Evolutionary conservation across 2,113 vertebrate species (phyloP), one percentile per base, ranked within the genome.

Genomic region (Notothenia rossii): DNA sequence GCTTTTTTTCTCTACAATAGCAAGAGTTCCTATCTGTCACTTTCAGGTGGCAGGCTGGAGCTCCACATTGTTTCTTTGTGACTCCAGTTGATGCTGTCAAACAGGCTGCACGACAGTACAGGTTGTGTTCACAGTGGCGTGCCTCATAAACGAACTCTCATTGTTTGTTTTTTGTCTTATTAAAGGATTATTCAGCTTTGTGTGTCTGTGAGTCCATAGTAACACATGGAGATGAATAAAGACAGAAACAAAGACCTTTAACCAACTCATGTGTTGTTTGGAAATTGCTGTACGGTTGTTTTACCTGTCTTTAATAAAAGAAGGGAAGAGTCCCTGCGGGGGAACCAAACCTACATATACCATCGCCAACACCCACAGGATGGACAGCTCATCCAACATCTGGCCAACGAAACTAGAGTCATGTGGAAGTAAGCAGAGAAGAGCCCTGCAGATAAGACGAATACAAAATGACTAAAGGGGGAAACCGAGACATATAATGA

Each of bases 361-460:
- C 3, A 92, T 62, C 1, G 96, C 95, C 90, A 99, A 72, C 0
- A 97, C 88, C 98, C 98, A 99, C 60, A 99, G 92, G 90, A 99
- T 99, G 29, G 98, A 95, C 62, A 99, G 88, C 82, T 99, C 98
- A 0, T 99, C 98, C 88, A 99, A 79, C 91, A 99, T 94, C 90
- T 99, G 98, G 7, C 98, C 98, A 54, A 97, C 79, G 0, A 97
- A 98, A 88, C 98, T 99, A 29, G 94, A 0, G 98, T 99, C 97
- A 98, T 97, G 94, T 99, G 98, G 81, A 97, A 99, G 81, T 99
- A 99, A 0, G 86, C 84, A 4, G 98, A 99, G 92, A 98, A 98
- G 3, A 96, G 0, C 1, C 98, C 98, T 99, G 71, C 1, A 71
- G 36, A 15, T 3, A 70, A 70, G 15, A 75, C 36, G 12, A 68